Evolutionary conservation across 2,113 vertebrate species (phyloP).

Genomic region (Melanocharis versteri): DNA sequence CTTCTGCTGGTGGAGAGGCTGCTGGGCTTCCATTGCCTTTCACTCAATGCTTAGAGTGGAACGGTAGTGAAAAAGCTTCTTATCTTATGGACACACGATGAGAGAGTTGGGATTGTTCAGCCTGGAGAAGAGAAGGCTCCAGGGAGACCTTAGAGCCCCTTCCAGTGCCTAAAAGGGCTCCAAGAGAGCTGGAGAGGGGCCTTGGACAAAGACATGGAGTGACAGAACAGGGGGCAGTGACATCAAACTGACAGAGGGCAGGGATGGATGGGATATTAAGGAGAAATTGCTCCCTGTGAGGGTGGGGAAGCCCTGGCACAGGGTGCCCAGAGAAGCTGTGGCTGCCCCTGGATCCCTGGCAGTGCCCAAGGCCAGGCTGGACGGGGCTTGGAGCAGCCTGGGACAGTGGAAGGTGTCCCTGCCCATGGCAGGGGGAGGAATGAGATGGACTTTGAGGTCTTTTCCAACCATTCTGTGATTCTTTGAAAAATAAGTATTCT

Average conservation of each 20-base stretch:
- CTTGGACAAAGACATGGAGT: neutral
- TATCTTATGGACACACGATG: neutral
- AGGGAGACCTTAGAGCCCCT: neutral
- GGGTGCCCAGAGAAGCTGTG: neutral
- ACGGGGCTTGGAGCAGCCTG: rapidly evolving
- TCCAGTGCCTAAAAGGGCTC: neutral
- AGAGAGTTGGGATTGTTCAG: neutral
- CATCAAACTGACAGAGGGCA: neutral
- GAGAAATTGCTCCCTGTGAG: neutral
- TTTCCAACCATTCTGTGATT: neutral
- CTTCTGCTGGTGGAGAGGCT: neutral
- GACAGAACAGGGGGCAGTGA: neutral
- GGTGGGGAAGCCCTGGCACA: rapidly evolving
- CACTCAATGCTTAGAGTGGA: neutral
- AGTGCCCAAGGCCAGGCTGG: neutral
- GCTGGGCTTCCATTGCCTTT: neutral
- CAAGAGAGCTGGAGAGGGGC: neutral
- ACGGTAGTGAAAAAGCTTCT: neutral
- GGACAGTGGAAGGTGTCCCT: rapidly evolving
- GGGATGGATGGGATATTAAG: too few species aligned
- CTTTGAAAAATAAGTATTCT: neutral
- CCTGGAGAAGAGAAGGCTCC: neutral
- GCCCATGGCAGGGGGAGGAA: too few species aligned
- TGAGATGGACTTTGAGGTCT: neutral
- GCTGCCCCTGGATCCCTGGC: neutral